A percentile compares a stretch with the other conserved stretches of the same genome.
Conservation (phyloP, 2,888 invertebrate species). For the Calliopum simillimum region DNA sequence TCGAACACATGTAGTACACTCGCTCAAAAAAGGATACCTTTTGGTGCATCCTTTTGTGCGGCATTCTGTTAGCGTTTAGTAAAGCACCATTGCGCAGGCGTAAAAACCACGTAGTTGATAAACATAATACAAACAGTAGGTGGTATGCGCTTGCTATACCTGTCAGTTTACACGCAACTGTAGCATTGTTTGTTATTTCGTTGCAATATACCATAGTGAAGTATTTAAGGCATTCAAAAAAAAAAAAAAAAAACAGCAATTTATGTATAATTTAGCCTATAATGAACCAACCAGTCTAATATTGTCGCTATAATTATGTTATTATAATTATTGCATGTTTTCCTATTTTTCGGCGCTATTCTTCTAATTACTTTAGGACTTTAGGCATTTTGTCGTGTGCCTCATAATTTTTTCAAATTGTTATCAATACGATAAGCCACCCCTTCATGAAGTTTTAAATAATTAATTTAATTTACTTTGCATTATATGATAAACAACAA, state of each 20-base stretch:
- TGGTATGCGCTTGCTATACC: too few relatives aligned
- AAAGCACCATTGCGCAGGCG: conserved; percentile 1
- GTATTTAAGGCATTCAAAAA: not conserved
- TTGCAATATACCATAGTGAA: not conserved
- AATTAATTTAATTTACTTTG: too few relatives aligned
- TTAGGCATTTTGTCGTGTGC: too few relatives aligned
- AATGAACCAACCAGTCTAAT: not conserved
- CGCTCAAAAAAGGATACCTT: not conserved
- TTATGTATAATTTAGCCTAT: not conserved
- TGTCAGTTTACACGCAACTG: conserved; percentile 5
- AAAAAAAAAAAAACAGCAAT: too few relatives aligned
- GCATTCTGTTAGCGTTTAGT: not conserved
- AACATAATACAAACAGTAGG: too few relatives aligned
- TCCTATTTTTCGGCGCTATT: not conserved
- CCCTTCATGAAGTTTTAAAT: too few relatives aligned
- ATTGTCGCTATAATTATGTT: conserved; percentile 1
- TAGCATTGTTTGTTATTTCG: conserved; percentile 12
- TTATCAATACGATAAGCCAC: too few relatives aligned
- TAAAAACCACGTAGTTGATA: too few relatives aligned
- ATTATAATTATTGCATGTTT: conserved; percentile 14
- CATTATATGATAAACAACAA: too few relatives aligned
- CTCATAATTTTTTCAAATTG: too few relatives aligned
- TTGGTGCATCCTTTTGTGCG: not conserved
- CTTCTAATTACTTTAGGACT: too few relatives aligned
- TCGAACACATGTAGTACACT: too few relatives aligned